Percentiles rank a stretch among this genome's conserved stretches.
Conservation (phyloP, 2,113 vertebrate genomes). For the Malaclemys terrapin region DNA sequence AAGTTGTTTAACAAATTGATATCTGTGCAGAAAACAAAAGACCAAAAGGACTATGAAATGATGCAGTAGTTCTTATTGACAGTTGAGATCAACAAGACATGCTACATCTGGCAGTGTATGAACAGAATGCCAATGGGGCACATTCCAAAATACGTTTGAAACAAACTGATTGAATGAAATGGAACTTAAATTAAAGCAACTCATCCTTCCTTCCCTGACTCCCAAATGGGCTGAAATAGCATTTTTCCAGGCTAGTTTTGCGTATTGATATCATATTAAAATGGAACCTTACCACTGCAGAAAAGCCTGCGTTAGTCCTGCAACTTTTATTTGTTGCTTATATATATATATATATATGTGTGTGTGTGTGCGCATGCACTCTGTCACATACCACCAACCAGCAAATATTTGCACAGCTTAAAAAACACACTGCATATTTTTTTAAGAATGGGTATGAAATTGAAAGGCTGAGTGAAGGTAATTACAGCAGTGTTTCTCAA, state of each 20-base stretch:
- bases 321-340: not conserved
- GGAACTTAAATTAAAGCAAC: conserved; percentile 26
- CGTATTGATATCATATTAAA: not conserved
- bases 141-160: conserved; percentile 29
- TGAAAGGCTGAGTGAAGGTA: not conserved
- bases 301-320: not conserved
- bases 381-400: not conserved
- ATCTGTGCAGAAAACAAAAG: conserved; percentile 36
- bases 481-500: not conserved
- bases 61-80: conserved; percentile 29
- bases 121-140: conserved; percentile 20
- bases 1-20: conserved; percentile 71
- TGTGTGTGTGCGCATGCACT: not conserved
- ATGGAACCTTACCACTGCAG: not conserved
- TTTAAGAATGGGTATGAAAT: not conserved
- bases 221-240: not conserved
- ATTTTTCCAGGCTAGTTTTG: not conserved
- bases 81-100: conserved; percentile 35
- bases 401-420: not conserved
- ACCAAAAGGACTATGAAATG: conserved; percentile 9
- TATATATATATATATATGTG: not conserved
- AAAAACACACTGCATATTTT: not conserved
- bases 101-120: not conserved
- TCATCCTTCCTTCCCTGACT: not conserved
- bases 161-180: conserved; percentile 14